Conservation (phyloP, 2,113 vertebrate genomes). For the Stercorarius parasiticus region DNA sequence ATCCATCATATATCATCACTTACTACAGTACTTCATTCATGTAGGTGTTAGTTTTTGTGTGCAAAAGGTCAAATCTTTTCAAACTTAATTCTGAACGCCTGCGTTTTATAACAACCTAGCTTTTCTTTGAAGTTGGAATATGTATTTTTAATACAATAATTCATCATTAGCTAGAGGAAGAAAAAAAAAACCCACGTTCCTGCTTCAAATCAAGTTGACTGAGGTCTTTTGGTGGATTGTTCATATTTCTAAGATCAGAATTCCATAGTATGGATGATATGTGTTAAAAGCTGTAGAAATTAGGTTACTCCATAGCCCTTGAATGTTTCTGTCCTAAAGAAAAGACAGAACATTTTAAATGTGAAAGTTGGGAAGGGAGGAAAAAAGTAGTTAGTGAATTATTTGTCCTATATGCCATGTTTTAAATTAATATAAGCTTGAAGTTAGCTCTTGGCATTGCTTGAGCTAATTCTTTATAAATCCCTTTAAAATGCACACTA, state of each 20-base stretch:
- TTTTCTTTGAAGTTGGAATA: conserved; percentile 24
- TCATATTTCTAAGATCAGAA: neutral
- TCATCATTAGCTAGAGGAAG: conserved; percentile 37
- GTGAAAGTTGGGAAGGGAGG: neutral
- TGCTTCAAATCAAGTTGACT: conserved; percentile 2
- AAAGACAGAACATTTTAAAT: neutral
- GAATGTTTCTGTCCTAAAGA: neutral
- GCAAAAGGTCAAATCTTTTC: conserved; percentile 55
- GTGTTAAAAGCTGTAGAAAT: neutral
- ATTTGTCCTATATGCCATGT: neutral
- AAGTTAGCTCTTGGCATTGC: conserved; percentile 12
- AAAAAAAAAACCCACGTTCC: neutral
- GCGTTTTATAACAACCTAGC: neutral
- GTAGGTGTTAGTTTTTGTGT: conserved; percentile 60
- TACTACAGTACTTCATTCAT: conserved; percentile 62
- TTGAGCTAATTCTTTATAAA: conserved; percentile 36
- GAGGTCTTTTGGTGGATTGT: neutral
- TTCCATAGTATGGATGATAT: neutral
- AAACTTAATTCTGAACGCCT: conserved; percentile 31
- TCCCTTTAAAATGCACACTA: conserved; percentile 19
- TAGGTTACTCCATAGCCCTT: neutral
- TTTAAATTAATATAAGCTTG: conserved; percentile 10
- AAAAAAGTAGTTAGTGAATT: neutral
- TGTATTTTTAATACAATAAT: conserved; percentile 51
- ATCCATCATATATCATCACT: conserved; percentile 67